phyloP scores from a whole-genome alignment of 2,797 vertebrate genomes.

The Sparus aurata region DNA sequence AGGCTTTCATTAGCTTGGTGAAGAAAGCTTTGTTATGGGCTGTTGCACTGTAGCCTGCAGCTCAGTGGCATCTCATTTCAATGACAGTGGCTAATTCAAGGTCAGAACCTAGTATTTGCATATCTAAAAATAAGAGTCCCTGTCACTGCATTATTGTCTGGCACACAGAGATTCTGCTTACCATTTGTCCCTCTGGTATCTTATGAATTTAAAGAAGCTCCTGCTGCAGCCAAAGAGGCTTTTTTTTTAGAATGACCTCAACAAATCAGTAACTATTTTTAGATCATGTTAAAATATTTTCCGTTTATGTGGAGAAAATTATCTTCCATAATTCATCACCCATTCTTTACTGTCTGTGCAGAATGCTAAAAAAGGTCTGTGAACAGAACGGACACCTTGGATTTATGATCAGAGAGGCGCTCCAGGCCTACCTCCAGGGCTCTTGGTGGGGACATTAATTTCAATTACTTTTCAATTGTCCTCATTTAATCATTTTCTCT shows the following conservation, averaged over 20 bases:
- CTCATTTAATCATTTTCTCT: slow-evolving; percentile 48
- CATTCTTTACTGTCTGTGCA: slow-evolving; percentile 68
- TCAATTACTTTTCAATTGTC: slow-evolving; percentile 51
- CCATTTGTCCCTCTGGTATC: slow-evolving; percentile 40
- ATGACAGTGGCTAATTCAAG: slow-evolving; percentile 79
- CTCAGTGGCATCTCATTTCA: slow-evolving; percentile 71
- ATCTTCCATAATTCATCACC: slow-evolving; percentile 63
- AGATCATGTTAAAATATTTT: slow-evolving; percentile 59
- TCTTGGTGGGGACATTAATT: slow-evolving; percentile 85
- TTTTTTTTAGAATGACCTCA: slow-evolving; percentile 56
- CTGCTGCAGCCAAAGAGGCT: slow-evolving; percentile 31
- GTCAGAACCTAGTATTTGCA: slow-evolving; percentile 76
- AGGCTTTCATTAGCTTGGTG: slow-evolving; percentile 65
- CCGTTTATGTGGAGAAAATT: slow-evolving; percentile 51
- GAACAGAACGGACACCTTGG: slow-evolving; percentile 94
- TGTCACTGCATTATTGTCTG: slow-evolving; percentile 53
- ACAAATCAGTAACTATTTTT: slow-evolving; percentile 63
- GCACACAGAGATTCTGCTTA: slow-evolving; percentile 45
- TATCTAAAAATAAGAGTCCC: slow-evolving; percentile 78
- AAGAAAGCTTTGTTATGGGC: slow-evolving; percentile 70
- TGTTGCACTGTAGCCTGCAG: slow-evolving; percentile 72
- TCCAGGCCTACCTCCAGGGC: slow-evolving; percentile 90
- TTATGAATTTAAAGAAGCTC: slow-evolving; percentile 67
- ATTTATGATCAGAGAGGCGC: slow-evolving; percentile 89
- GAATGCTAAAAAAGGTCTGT: slow-evolving; percentile 90